Base-by-base conservation (phyloP, 1,140 invertebrate species). In the Trichoplusia ni region DNA sequence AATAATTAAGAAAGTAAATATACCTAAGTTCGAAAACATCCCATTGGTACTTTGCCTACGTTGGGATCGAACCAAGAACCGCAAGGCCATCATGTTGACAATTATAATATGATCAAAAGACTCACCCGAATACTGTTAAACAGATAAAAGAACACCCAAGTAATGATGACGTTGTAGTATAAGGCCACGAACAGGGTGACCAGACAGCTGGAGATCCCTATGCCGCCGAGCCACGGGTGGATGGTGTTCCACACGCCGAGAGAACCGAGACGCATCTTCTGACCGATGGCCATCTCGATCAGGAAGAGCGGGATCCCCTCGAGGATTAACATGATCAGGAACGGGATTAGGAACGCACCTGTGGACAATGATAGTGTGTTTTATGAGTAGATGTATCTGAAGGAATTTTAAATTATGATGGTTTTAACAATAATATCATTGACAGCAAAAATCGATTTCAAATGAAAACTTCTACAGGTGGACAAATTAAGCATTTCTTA, bases 111-210 rank as follows among this genome's bases (percentile, higher is more conserved):
- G 11, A 25, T 6, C 3, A 23, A 16, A 2, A 14, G 61, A 91
- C 93, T 94, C 82, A 97, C 96, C 92, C 93, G 92, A 84, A 97
- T 95, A 79, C 96, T 97, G 73, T 98, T 97, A 89, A 97, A 97
- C 53, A 98, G 94, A 82, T 99, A 99, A 86, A 95, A 99, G 90
- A 99, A 95, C 68, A 98, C 98, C 98, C 98, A 99, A 35, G 98
- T 98, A 77, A 99, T 98, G 82, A 99, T 99, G 69, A 99, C 97
- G 81, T 99, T 99, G 92, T 99, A 99, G 89, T 99, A 99, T 27
- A 99, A 92, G 1, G 96, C 96, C 13, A 98, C 96, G 80, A 98
- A 97, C 46, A 97, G 95, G 0, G 97, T 97, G 35, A 99, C 97
- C 42, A 99, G 94, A 77, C 97, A 97, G 51, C 95, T 96, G 8